A percentile compares a stretch with the other conserved stretches of the same genome.
These are phyloP conservation scores for Drosophila ezoana DNA, from an alignment of 2,888 invertebrate genomes.

Conservation along the genomic window DNA sequence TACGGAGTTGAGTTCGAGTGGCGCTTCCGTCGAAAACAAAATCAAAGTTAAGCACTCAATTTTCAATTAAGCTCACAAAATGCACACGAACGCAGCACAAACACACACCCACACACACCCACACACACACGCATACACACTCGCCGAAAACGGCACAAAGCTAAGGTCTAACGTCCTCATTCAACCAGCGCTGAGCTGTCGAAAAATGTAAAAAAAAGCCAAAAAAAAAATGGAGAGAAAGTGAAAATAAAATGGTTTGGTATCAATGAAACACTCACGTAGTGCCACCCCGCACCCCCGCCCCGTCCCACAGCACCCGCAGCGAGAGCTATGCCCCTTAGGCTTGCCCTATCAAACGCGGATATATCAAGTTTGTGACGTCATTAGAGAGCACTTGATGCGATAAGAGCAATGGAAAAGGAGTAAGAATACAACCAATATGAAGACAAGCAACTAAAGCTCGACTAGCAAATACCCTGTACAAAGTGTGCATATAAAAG, in stretches of 20 bases:
- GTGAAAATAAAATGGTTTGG: conserved; percentile 56
- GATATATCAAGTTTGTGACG: conserved; percentile 53
- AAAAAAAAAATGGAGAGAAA: conserved; percentile 12
- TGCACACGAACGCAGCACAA: conserved; percentile 58
- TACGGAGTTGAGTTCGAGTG: conserved; percentile 64
- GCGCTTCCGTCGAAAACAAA: conserved; percentile 68
- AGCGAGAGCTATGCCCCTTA: conserved; percentile 21
- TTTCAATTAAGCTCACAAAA: conserved; percentile 77
- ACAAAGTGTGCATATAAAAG: too few relatives aligned
- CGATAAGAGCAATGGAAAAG: conserved; percentile 9
- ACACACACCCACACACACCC: conserved; percentile 8
- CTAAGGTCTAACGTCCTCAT: conserved; percentile 45
- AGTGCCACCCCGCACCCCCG: conserved; percentile 22
- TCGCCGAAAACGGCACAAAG: conserved; percentile 23
- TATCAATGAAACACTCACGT: conserved; percentile 60
- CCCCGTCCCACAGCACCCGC: not conserved
- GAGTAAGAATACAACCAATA: conserved; percentile 4
- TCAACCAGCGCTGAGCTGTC: conserved; percentile 40
- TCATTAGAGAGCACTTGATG: conserved; percentile 41
- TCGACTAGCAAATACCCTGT: conserved; percentile 10
- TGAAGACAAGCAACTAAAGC: too few relatives aligned
- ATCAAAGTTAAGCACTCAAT: conserved; percentile 80
- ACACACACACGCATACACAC: not conserved
- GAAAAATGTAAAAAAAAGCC: conserved; percentile 10
- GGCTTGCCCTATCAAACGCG: conserved; percentile 39